Evolutionary conservation across 2,888 invertebrate genomes (phyloP), one percentile per base, ranked within the genome.

Genomic region (Drosophila peninsularis): DNA sequence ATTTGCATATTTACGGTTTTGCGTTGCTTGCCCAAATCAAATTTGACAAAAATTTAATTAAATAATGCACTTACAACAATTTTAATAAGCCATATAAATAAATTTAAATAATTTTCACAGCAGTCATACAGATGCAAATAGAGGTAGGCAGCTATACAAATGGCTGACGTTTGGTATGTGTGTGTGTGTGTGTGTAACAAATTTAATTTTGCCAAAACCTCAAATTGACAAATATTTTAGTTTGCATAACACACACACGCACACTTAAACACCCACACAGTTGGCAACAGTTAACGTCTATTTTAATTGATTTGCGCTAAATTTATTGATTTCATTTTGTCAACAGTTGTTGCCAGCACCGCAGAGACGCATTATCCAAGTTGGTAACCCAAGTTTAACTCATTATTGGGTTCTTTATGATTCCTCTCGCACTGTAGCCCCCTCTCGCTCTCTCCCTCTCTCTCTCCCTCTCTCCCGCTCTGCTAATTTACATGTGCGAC

Each of bases 261-360:
- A 65, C 47, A 41, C 4, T 24, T 4, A 24, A 5, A 2, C 10
- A n/a, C n/a, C 3, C 63, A 65, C 54, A 49, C 49, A 68, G 53
- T 47, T 47, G 55, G 17, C 56, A 36, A 50, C 49, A 32, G 24
- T 61, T 42, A 64, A 64, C 64, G 56, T 72, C 62, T 57, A 63
- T 83, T 88, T 85, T 90, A 85, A 85, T 85, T 85, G 90, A 85
- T 85, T 90, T 75, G 68, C 87, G 89, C 89, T 71, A 68, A 90
- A 88, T 85, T 85, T 90, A 85, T 85, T 90, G 85, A 85, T 90
- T 88, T 85, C 89, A 82, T 90, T 90, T 88, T 86, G 84, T 70
- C 78, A 88, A 83, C 85, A 90, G 78, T 86, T 85, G 84, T 63
- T 76, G 74, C 78, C 82, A 61, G 71, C 57, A 77, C 72, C 73